These are phyloP conservation scores for Pandion haliaetus DNA, from an alignment of 2,113 vertebrate genomes.

Conservation along the genomic window DNA sequence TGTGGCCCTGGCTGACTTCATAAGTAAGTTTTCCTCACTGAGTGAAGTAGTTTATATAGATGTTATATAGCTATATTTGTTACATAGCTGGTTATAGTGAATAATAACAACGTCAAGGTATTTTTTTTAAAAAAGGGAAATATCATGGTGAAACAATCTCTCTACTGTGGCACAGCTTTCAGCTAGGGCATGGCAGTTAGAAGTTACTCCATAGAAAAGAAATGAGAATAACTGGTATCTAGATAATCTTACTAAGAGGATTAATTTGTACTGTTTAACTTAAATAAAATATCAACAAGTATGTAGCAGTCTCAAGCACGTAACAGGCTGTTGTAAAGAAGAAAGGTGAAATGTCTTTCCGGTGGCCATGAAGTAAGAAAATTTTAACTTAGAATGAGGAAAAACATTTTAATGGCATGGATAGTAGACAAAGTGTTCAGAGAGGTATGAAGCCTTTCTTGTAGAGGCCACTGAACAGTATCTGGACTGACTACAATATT, in stretches of 20 bases:
- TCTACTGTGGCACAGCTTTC: background rate
- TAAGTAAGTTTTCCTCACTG: background rate
- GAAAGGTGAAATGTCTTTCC: background rate
- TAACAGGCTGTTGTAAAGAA: background rate
- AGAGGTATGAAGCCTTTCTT: background rate
- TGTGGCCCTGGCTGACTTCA: background rate
- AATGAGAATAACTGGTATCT: background rate
- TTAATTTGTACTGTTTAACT: background rate
- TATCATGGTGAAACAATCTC: background rate
- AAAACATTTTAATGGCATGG: background rate
- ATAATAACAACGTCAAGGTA: background rate
- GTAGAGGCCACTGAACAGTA: background rate
- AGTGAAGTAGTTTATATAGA: background rate
- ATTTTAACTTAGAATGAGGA: background rate
- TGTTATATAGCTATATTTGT: background rate
- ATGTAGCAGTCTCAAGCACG: fast-evolving
- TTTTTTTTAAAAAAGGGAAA: background rate
- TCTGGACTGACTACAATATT: background rate
- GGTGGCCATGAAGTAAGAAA: background rate
- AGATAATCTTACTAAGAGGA: background rate
- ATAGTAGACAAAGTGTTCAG: background rate
- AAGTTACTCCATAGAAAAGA: background rate
- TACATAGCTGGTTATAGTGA: background rate
- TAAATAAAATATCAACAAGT: background rate
- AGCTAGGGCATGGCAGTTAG: no score